Percentiles rank a stretch among this genome's conserved stretches.
phyloP scores from a whole-genome alignment of 2,113 vertebrate genomes.

The Atractosteus spatula region DNA sequence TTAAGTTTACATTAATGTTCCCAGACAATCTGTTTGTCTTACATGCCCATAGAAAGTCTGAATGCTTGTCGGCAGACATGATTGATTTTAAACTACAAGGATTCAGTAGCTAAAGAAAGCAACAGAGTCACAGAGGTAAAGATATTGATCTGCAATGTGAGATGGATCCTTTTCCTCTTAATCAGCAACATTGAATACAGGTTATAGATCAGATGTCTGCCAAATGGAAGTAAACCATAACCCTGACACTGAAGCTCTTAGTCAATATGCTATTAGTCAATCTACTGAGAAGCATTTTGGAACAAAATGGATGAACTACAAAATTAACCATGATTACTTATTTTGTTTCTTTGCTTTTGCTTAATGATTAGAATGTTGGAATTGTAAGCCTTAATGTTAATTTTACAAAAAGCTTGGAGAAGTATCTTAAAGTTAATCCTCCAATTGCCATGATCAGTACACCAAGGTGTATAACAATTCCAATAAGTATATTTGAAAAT shows the following conservation, averaged over 20 bases:
- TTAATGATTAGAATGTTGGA: neutral
- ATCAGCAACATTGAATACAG: neutral
- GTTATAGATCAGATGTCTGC: neutral
- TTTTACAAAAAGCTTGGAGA: neutral
- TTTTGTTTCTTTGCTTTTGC: neutral
- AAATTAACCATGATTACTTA: neutral
- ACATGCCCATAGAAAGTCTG: neutral
- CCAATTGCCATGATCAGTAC: too few species aligned
- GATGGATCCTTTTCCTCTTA: neutral
- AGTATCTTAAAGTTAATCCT: too few species aligned
- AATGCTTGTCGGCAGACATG: neutral
- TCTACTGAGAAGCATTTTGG: neutral
- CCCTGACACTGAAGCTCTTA: neutral
- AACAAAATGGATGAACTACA: neutral
- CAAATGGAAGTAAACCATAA: neutral
- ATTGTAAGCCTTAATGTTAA: neutral
- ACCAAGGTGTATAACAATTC: too few species aligned
- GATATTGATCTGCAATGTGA: slow-evolving; percentile 9
- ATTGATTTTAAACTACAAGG: neutral
- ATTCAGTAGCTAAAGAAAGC: slow-evolving; percentile 10
- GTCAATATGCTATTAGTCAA: neutral
- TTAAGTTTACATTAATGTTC: too few species aligned
- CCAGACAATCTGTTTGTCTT: neutral
- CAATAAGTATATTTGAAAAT: too few species aligned
- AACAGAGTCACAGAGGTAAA: neutral